phyloP scores from a whole-genome alignment of 2,888 invertebrate species.

The Drosophila mimica region DNA sequence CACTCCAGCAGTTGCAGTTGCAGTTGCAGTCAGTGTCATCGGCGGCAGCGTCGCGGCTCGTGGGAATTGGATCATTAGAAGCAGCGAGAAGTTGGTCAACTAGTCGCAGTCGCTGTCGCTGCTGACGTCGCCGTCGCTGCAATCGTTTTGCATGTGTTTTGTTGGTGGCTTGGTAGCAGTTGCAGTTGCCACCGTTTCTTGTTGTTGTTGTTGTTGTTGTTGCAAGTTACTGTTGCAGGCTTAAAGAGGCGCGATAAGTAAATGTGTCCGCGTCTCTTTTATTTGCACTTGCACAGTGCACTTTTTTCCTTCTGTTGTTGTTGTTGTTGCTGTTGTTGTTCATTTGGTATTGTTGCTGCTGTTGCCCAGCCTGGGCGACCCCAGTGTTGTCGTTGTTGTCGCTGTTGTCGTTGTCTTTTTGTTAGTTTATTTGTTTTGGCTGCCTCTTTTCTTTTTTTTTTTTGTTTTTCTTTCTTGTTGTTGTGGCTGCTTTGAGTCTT shows the following conservation, averaged over 20 bases:
- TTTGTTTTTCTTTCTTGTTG: slow-evolving; percentile 48
- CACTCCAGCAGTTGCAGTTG: slow-evolving; percentile 25
- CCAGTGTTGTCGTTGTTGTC: slow-evolving; percentile 36
- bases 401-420: slow-evolving; percentile 57
- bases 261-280: slow-evolving; percentile 80
- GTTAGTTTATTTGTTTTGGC: slow-evolving; percentile 67
- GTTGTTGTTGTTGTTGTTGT: slow-evolving; percentile 52
- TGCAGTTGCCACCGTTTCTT: slow-evolving; percentile 71
- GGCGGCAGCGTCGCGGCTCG: slow-evolving; percentile 75
- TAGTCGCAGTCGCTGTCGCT: slow-evolving; percentile 43
- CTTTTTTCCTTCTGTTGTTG: slow-evolving; percentile 41
- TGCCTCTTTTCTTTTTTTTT: slow-evolving; percentile 62
- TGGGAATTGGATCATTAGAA: slow-evolving; percentile 85
- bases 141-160: slow-evolving; percentile 78
- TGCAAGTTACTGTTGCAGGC: slow-evolving; percentile 44
- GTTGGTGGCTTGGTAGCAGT: slow-evolving; percentile 57
- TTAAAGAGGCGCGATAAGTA: slow-evolving; percentile 81
- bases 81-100: slow-evolving; percentile 79
- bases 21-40: slow-evolving; percentile 69
- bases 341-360: slow-evolving; percentile 35
- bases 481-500: slow-evolving; percentile 32
- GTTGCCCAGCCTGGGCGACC: slow-evolving; percentile 62
- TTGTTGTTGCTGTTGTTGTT: slow-evolving; percentile 34
- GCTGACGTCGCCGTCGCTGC: slow-evolving; percentile 42
- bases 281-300: slow-evolving; percentile 76